These are phyloP conservation scores for Girardinichthys multiradiatus DNA, from an alignment of 2,113 vertebrate genomes.

Conservation along the genomic window DNA sequence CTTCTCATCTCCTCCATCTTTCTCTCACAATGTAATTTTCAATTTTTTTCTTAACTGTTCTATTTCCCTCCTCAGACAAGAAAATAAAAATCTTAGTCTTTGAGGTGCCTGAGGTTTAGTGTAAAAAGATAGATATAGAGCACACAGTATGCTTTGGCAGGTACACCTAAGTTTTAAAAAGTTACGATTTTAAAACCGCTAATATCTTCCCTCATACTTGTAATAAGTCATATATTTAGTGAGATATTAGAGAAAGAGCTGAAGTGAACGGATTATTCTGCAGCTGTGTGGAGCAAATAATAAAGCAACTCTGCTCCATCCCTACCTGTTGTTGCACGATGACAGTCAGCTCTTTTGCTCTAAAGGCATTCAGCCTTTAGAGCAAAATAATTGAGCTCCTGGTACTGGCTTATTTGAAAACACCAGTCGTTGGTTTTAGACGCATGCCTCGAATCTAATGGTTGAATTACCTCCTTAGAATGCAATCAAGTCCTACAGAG, in stretches of 20 bases:
- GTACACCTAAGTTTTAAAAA: neutral
- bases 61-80: neutral
- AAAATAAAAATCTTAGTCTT: neutral
- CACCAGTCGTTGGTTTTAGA: too few relatives aligned
- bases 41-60: neutral
- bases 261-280: neutral
- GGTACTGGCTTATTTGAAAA: too few relatives aligned
- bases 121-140: neutral
- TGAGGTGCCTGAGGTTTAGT: neutral
- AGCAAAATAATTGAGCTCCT: too few relatives aligned
- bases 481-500: too few relatives aligned
- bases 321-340: too few relatives aligned
- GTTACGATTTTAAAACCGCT: too few relatives aligned
- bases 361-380: too few relatives aligned
- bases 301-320: too few relatives aligned
- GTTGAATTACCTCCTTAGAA: too few relatives aligned
- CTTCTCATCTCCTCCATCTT: constrained; percentile 14
- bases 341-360: too few relatives aligned
- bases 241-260: neutral
- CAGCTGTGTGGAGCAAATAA: too few relatives aligned
- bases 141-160: neutral
- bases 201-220: neutral
- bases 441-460: too few relatives aligned
- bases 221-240: neutral
- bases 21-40: constrained; percentile 8